Evolutionary conservation across 2,113 vertebrate genomes (phyloP).

Genomic region (Gobiocypris rarus): DNA sequence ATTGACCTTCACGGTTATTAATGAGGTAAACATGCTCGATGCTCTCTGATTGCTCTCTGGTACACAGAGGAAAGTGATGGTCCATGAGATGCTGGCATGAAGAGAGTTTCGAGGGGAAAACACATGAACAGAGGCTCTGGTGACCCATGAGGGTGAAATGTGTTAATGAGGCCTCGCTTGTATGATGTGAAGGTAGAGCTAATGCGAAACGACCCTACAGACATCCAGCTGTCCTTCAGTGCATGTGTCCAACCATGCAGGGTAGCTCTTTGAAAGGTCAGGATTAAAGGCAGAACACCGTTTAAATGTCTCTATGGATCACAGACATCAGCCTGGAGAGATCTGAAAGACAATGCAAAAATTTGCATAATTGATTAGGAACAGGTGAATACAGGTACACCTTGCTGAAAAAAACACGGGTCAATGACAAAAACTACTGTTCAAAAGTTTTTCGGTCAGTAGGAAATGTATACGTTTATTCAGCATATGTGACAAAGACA

Average conservation of each 20-base stretch:
- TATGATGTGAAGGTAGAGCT: slow-evolving; percentile 59
- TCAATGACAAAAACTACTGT: background rate
- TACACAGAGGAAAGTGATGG: slow-evolving; percentile 2
- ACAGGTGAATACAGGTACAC: background rate
- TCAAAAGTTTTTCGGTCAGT: background rate
- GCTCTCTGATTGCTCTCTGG: slow-evolving; percentile 56
- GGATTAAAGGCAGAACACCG: slow-evolving; percentile 29
- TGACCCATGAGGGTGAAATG: slow-evolving; percentile 74
- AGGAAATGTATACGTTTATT: background rate
- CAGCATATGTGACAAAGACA: background rate
- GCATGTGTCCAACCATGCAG: slow-evolving; percentile 27
- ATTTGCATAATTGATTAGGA: slow-evolving; percentile 21
- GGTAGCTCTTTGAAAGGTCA: slow-evolving; percentile 45
- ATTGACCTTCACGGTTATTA: slow-evolving; percentile 65
- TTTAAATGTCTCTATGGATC: slow-evolving; percentile 34
- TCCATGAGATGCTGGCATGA: background rate
- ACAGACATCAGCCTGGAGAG: slow-evolving; percentile 9
- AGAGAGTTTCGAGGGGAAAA: background rate
- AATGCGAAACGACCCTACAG: slow-evolving; percentile 61
- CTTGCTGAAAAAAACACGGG: background rate
- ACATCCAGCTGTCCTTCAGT: slow-evolving; percentile 2
- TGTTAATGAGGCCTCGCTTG: slow-evolving; percentile 68
- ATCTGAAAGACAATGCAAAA: background rate
- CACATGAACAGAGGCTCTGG: slow-evolving; percentile 3
- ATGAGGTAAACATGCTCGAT: slow-evolving; percentile 64